phyloP scores from a whole-genome alignment of 2,113 vertebrate genomes.

The Mesoclemmys tuberculata region DNA sequence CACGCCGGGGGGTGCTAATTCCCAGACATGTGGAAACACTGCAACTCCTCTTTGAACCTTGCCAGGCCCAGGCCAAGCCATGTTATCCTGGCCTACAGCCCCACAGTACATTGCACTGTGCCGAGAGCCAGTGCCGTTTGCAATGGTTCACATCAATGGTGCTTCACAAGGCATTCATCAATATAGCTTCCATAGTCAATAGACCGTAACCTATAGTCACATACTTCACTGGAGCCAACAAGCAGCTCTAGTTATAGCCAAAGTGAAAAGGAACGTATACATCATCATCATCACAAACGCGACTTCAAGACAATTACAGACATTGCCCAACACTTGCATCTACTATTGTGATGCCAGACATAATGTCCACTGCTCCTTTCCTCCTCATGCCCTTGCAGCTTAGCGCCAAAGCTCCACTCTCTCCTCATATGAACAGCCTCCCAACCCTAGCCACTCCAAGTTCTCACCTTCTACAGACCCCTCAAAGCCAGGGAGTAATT shows the following conservation, averaged over 20 bases:
- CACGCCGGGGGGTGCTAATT: background rate
- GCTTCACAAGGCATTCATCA: fast-evolving
- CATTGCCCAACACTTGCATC: background rate
- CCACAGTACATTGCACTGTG: background rate
- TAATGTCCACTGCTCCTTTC: background rate
- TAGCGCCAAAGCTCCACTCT: background rate
- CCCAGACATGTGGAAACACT: background rate
- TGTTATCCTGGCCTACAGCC: background rate
- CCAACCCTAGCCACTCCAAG: too few relatives aligned
- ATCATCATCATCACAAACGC: background rate
- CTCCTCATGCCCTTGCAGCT: background rate
- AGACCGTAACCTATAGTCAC: background rate
- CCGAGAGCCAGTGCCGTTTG: background rate
- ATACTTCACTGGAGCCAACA: background rate
- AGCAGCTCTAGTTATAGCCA: fast-evolving
- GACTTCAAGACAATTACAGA: background rate
- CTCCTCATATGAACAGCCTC: background rate
- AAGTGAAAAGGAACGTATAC: background rate
- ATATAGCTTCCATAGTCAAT: background rate
- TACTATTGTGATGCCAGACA: background rate
- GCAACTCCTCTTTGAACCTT: too few relatives aligned
- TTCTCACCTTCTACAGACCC: too few relatives aligned
- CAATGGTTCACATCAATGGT: background rate
- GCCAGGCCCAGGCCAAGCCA: background rate
- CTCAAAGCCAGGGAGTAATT: too few relatives aligned